Evolutionary conservation across 2,797 vertebrate genomes (phyloP).

Genomic region (Moxostoma hubbsi): DNA sequence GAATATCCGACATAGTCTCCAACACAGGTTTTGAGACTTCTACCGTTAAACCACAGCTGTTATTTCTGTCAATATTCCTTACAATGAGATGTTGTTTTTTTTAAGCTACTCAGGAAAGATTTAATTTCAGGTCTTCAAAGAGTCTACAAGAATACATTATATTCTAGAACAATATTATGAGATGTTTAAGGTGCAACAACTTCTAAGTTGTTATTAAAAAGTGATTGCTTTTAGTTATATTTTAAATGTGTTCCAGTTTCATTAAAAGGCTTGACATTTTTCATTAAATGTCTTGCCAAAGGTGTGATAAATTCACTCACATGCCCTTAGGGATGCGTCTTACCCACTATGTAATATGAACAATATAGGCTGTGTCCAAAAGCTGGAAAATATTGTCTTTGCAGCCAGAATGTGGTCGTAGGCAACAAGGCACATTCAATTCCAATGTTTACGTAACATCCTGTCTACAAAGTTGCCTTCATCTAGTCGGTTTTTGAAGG

Average conservation of each 20-base stretch:
- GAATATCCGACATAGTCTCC: slow-evolving; percentile 1
- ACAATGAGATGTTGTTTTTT: neutral
- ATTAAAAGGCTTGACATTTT: slow-evolving; percentile 7
- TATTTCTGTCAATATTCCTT: neutral
- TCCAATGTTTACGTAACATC: no score
- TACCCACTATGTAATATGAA: neutral
- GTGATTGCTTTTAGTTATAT: slow-evolving; percentile 19
- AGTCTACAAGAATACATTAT: neutral
- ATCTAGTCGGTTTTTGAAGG: no score
- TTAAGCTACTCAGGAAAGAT: neutral
- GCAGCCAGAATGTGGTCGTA: no score
- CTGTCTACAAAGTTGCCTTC: no score
- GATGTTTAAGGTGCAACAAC: slow-evolving; percentile 9
- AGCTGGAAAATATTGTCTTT: no score
- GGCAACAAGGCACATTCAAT: no score
- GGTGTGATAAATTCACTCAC: slow-evolving; percentile 19
- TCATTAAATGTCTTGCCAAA: neutral
- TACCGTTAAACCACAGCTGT: neutral
- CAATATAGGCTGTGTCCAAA: no score
- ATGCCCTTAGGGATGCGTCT: slow-evolving; percentile 17
- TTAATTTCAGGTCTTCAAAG: neutral
- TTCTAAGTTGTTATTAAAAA: slow-evolving; percentile 10
- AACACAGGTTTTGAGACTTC: neutral
- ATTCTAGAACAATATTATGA: slow-evolving; percentile 2
- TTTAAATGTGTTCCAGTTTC: slow-evolving; percentile 38